These are phyloP conservation scores for Orthosia cruda DNA, from an alignment of 2,888 invertebrate species.

Conservation along the genomic window DNA sequence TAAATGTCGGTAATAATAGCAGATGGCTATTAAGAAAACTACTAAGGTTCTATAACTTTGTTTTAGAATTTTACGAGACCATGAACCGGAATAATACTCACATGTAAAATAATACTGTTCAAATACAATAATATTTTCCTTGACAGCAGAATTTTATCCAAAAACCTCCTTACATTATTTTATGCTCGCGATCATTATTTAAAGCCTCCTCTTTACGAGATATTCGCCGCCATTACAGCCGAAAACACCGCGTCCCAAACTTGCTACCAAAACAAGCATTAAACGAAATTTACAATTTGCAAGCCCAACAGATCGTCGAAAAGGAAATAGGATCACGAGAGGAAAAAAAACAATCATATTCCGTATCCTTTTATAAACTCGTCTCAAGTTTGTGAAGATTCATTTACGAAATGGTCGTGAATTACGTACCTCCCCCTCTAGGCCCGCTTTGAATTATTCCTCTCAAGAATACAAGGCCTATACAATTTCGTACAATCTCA, in stretches of 20 bases:
- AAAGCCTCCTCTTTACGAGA: conserved; percentile 38
- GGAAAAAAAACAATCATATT: conserved; percentile 65
- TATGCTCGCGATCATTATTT: conserved; percentile 50
- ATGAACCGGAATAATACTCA: not conserved
- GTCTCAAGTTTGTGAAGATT: conserved; percentile 64
- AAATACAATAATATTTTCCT: conserved; percentile 1
- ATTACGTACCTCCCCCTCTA: conserved; percentile 45
- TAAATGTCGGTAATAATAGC: not conserved
- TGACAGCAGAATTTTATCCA: conserved; percentile 20
- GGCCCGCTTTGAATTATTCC: conserved; percentile 60
- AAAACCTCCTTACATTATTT: conserved; percentile 30
- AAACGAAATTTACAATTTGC: conserved; percentile 69
- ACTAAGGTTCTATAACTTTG: not conserved
- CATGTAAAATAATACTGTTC: not conserved
- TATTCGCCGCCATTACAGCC: conserved; percentile 47
- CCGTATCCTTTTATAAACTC: conserved; percentile 70
- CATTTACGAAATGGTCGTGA: conserved; percentile 67
- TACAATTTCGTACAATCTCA: conserved; percentile 63
- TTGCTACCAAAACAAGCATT: conserved; percentile 60
- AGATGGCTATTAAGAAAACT: not conserved
- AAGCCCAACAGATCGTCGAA: conserved; percentile 62
- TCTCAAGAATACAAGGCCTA: conserved; percentile 64
- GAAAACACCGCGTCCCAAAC: conserved; percentile 45
- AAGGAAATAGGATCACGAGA: conserved; percentile 63
- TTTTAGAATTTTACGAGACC: not conserved